Conservation (phyloP, 2,113 vertebrate genomes). For the Platycercus adscitus region DNA sequence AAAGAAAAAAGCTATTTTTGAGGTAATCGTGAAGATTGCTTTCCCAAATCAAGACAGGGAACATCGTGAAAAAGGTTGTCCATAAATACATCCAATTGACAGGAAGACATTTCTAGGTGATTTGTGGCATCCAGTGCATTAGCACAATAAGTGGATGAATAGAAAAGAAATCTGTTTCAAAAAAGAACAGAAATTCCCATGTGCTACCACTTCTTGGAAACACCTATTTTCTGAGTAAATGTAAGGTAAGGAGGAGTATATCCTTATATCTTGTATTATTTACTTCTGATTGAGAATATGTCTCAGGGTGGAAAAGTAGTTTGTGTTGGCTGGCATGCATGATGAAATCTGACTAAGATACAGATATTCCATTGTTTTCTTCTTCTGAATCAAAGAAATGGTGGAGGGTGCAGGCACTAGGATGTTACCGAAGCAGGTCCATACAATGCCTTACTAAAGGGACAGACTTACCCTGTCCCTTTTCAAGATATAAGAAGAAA, state of each 20-base stretch:
- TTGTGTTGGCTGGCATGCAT: neutral
- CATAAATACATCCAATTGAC: neutral
- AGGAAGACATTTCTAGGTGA: neutral
- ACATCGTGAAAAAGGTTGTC: neutral
- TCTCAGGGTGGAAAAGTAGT: neutral
- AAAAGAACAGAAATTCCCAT: conserved; percentile 29
- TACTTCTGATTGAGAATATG: neutral
- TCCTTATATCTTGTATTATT: conserved; percentile 14
- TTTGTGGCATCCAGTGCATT: conserved; percentile 13
- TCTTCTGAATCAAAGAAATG: neutral
- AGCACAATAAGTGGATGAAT: neutral
- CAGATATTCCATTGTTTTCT: conserved; percentile 28
- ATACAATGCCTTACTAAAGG: neutral
- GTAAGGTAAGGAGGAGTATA: neutral
- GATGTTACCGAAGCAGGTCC: conserved; percentile 20
- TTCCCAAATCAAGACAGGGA: neutral
- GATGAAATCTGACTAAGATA: neutral
- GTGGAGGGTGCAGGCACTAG: neutral
- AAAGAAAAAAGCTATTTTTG: neutral
- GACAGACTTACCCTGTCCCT: neutral
- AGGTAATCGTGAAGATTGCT: neutral
- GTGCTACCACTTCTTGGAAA: conserved; percentile 31
- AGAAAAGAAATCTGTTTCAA: neutral
- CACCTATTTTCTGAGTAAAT: conserved; percentile 46
- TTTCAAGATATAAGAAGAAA: neutral